Base-by-base conservation (phyloP, 1,140 invertebrate species). In the Maniola jurtina region DNA sequence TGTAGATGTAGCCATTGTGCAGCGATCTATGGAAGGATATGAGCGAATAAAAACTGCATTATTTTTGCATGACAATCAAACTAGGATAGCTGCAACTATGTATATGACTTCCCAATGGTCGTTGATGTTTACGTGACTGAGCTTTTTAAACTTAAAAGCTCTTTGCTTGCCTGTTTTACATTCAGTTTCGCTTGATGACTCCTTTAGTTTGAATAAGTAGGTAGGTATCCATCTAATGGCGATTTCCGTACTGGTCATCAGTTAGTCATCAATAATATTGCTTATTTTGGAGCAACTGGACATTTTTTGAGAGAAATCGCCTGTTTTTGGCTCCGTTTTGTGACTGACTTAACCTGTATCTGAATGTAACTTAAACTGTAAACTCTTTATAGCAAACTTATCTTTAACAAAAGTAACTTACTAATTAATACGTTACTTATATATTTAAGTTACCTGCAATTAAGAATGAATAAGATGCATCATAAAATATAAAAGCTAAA, bases 1-100 rank as follows among this genome's bases (percentile, higher is more conserved):
- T 66, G 69, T 73, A 76, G 76, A 76, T 76, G 68, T 66, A 68
- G 66, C 76, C 75, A 81, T 81, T 86, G 73, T 83, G 66, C 61
- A 45, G 72, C 64, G 45, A 15, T 69, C 73, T 73, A 80, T 78
- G 68, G 71, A 64, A 85, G 79, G 80, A 85, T 80, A 74, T 76
- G 68, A 76, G 56, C 76, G 71, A 77, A 79, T 81, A 78, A 78
- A 82, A 80, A 81, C 73, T 73, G 70, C 76, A 79, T 76, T 75
- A 73, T 73, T 78, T 80, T 68, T 76, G 70, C 72, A 80, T 75
- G 68, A 76, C 71, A 72, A 73, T 77, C 68, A 61, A 71, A 73
- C 70, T 73, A 74, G 68, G 71, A 80, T 72, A 72, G 25, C 25
- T 25, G 25, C 25, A 25, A 35, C 55, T 68, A 70, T 50, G 60